phyloP scores from a whole-genome alignment of 2,888 invertebrate species.

The Octonoba sinensis region DNA sequence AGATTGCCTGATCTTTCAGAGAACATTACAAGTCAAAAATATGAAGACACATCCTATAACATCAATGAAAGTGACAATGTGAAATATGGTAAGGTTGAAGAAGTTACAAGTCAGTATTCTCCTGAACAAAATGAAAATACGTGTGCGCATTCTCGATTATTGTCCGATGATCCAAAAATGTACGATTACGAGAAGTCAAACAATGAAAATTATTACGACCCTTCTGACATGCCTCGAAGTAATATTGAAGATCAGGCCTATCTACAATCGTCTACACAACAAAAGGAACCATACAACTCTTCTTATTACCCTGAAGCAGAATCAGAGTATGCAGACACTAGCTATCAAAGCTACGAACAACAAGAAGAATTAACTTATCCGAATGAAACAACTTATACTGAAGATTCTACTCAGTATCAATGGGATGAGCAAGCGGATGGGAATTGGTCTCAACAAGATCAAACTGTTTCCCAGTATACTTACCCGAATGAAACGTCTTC shows the following conservation, averaged over 20 bases:
- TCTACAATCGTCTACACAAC: conserved; percentile 16
- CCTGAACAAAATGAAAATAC: conserved; percentile 31
- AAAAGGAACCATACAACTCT: conserved; percentile 2
- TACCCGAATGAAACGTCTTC: conserved; percentile 12
- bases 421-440: conserved; percentile 23
- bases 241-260: conserved; percentile 5
- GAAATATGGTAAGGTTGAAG: not conserved
- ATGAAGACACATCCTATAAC: not conserved
- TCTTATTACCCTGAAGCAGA: no score
- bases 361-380: not conserved
- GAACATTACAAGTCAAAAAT: no score
- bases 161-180: not conserved
- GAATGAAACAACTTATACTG: not conserved
- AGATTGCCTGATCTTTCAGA: no score
- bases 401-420: conserved; percentile 13
- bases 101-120: conserved; percentile 10
- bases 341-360: conserved; percentile 21
- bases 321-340: conserved; percentile 5
- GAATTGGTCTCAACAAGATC: conserved; percentile 25
- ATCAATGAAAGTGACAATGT: not conserved
- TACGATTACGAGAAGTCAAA: conserved; percentile 29
- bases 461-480: conserved; percentile 8
- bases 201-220: conserved; percentile 29
- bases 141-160: no score
- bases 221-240: not conserved